These are phyloP conservation scores for Pimephales promelas DNA, from an alignment of 2,113 vertebrate species.

Conservation along the genomic window DNA sequence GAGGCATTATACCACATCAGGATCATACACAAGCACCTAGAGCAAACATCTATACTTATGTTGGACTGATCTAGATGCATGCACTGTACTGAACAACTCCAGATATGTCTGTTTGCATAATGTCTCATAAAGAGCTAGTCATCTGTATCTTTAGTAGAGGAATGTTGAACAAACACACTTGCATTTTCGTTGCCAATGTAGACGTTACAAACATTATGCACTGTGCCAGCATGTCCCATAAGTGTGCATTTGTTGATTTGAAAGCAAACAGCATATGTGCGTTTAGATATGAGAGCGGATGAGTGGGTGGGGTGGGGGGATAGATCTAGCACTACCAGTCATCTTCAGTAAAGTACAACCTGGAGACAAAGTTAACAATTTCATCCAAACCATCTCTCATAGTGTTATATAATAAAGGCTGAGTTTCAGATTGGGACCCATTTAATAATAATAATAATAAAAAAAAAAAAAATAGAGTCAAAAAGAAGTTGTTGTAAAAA, in stretches of 20 bases:
- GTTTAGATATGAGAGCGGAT: neutral
- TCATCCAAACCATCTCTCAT: neutral
- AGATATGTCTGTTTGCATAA: constrained; percentile 17
- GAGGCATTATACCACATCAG: neutral
- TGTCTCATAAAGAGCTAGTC: neutral
- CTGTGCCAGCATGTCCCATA: neutral
- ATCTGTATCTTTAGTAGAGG: neutral
- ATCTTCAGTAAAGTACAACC: neutral
- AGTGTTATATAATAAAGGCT: neutral
- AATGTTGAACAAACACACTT: constrained; percentile 27
- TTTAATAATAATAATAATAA: too few species aligned
- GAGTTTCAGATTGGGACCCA: too few species aligned
- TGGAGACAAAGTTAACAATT: constrained; percentile 15
- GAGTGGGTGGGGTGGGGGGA: neutral
- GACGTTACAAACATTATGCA: constrained; percentile 10
- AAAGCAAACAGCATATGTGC: neutral
- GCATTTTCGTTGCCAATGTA: neutral
- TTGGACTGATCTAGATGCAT: neutral
- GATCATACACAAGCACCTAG: neutral
- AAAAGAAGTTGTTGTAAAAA: neutral
- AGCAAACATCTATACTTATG: constrained; percentile 8
- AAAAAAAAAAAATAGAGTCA: too few species aligned
- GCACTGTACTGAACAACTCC: neutral
- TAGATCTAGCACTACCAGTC: neutral
- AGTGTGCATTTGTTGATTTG: constrained; percentile 21